Evolutionary conservation across 2,888 invertebrate species (phyloP).

Genomic region (Alloplasta piceator): DNA sequence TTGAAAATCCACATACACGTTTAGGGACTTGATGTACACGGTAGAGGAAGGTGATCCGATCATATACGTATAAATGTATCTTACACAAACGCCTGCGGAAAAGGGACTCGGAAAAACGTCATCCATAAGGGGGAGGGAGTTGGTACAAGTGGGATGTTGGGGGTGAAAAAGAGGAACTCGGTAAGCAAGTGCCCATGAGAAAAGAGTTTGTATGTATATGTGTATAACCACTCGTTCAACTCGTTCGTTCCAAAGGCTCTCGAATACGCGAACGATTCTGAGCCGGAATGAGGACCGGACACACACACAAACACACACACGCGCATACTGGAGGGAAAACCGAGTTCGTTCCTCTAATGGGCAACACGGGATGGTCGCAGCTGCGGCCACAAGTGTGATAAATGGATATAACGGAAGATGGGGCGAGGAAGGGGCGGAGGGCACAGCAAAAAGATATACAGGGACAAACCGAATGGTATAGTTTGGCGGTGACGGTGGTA

Average conservation of each 20-base stretch:
- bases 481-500: conserved; percentile 50
- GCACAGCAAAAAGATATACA: conserved; percentile 17
- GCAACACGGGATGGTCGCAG: conserved; percentile 73
- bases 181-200: conserved; percentile 5
- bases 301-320: conserved; percentile 25
- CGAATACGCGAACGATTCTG: conserved; percentile 28
- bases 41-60: conserved; percentile 1
- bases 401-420: conserved; percentile 68
- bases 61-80: not conserved
- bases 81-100: too few species aligned
- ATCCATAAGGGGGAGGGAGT: not conserved
- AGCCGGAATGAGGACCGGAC: conserved; percentile 59
- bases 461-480: conserved; percentile 60
- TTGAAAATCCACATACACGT: not conserved
- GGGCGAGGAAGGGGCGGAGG: conserved; percentile 2
- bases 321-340: conserved; percentile 53
- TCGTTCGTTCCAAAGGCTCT: conserved; percentile 32
- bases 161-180: conserved; percentile 14
- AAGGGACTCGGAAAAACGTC: conserved; percentile 5
- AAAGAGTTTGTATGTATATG: not conserved
- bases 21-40: not conserved
- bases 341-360: conserved; percentile 71
- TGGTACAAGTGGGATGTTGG: conserved; percentile 30
- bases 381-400: conserved; percentile 75
- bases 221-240: conserved; percentile 32